Conservation (phyloP, 37 sponge, comb jelly and placozoan species). For the Ianthella basta region DNA sequence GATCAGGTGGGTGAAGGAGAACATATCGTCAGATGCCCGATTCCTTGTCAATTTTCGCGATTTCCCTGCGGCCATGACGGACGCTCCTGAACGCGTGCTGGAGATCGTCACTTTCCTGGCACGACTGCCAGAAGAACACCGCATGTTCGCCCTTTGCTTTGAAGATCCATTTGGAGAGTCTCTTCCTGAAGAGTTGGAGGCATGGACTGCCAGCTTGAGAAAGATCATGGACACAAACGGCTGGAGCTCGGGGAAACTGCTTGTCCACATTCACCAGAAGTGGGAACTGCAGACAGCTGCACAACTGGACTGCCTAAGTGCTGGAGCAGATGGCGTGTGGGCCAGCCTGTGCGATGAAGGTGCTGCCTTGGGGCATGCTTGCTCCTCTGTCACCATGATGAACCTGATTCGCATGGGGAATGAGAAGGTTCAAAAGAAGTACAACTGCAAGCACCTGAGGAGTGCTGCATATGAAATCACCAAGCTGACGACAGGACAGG, state of each 20-base stretch:
- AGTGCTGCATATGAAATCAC: conserved; percentile 77
- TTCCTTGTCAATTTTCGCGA: conserved; percentile 82
- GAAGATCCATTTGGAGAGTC: conserved; percentile 82
- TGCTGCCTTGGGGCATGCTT: conserved; percentile 87
- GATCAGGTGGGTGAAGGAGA: conserved; percentile 51
- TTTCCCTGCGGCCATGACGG: conserved; percentile 65
- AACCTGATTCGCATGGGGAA: conserved; percentile 87
- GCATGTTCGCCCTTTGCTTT: conserved; percentile 60
- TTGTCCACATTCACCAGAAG: conserved; percentile 82
- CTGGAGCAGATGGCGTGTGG: conserved; percentile 90
- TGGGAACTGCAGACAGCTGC: conserved; percentile 78
- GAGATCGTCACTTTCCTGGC: conserved; percentile 63
- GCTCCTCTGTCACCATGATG: conserved; percentile 77
- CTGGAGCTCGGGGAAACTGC: conserved; percentile 67
- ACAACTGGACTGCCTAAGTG: conserved; percentile 70
- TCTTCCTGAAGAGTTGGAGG: conserved; percentile 80
- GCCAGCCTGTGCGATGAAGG: conserved; percentile 87
- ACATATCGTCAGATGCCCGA: conserved; percentile 45
- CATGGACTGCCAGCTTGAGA: conserved; percentile 76
- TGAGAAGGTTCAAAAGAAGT: conserved; percentile 66
- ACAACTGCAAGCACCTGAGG: conserved; percentile 75
- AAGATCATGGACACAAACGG: conserved; percentile 71
- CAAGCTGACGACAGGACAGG: conserved; percentile 68
- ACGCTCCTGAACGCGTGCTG: conserved; percentile 61
- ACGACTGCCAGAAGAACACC: conserved; percentile 44